Conservation (phyloP, 2,113 vertebrate genomes). For the Bufo bufo region DNA sequence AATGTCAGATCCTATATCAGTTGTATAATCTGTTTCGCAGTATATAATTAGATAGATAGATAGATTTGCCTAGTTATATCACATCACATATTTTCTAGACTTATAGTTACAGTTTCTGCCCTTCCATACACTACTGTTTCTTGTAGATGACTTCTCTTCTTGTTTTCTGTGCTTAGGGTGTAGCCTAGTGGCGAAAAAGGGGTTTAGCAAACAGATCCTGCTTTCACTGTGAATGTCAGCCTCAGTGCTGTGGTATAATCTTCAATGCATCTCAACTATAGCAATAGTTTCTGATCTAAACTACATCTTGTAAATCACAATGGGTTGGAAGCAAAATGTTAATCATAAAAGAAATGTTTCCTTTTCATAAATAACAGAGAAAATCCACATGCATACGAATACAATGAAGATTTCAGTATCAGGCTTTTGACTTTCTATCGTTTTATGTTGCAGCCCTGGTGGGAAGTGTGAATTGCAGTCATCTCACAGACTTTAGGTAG, state of each 20-base stretch:
- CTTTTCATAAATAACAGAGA: background rate
- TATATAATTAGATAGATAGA: background rate
- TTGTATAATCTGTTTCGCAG: no score
- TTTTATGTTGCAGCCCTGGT: background rate
- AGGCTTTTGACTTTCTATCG: background rate
- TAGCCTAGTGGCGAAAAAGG: slow-evolving; percentile 55
- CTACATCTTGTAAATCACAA: background rate
- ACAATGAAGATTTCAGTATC: background rate
- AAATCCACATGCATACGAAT: background rate
- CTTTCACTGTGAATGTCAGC: background rate
- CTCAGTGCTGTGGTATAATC: background rate
- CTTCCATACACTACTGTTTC: background rate
- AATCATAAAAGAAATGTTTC: background rate
- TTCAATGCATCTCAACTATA: background rate
- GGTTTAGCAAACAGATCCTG: background rate
- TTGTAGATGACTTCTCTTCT: background rate
- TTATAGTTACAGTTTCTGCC: background rate
- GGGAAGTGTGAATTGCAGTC: background rate
- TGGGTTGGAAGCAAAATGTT: background rate
- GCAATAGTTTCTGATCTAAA: background rate
- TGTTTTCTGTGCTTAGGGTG: slow-evolving; percentile 51
- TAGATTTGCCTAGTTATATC: background rate
- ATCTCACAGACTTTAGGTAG: background rate
- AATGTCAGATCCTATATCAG: no score
- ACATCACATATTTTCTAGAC: background rate